phyloP scores from a whole-genome alignment of 2,888 invertebrate genomes.

The Elgonia sp. region DNA sequence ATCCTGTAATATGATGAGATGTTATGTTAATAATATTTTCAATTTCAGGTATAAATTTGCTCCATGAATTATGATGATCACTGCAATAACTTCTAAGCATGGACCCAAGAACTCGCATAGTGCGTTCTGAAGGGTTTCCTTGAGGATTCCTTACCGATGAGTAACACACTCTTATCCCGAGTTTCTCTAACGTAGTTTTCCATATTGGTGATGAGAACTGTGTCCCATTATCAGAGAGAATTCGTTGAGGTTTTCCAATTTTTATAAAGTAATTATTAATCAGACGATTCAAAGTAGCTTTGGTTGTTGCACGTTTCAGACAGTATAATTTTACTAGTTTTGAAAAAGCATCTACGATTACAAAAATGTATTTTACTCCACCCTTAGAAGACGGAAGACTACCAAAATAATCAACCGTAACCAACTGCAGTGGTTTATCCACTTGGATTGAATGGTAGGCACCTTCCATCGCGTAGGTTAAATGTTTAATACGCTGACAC shows the following conservation, averaged over 20 bases:
- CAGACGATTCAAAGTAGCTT: conserved; percentile 23
- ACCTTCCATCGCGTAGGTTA: conserved; percentile 17
- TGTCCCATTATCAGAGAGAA: conserved; percentile 48
- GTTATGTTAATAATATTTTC: conserved; percentile 31
- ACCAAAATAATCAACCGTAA: conserved; percentile 35
- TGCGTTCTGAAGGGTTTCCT: neutral
- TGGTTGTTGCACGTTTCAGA: conserved; percentile 56
- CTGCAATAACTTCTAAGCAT: conserved; percentile 7
- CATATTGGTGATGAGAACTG: conserved; percentile 43
- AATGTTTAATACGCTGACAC: conserved; percentile 23
- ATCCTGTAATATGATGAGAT: conserved; percentile 4
- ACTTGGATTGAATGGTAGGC: neutral
- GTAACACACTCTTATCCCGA: conserved; percentile 12
- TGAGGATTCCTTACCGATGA: conserved; percentile 16
- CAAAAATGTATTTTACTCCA: conserved; percentile 59
- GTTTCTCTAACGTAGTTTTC: conserved; percentile 15
- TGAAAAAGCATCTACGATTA: conserved; percentile 15
- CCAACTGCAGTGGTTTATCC: neutral
- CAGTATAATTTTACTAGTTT: conserved; percentile 62
- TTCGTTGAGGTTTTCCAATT: conserved; percentile 38
- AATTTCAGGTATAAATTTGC: conserved; percentile 24
- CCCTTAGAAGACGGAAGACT: conserved; percentile 33
- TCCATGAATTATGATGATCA: conserved; percentile 26
- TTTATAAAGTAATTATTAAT: conserved; percentile 26
- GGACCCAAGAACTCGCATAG: neutral